Evolutionary conservation across 1,140 invertebrate genomes (phyloP).

Genomic region (Brachionus koreanus): DNA sequence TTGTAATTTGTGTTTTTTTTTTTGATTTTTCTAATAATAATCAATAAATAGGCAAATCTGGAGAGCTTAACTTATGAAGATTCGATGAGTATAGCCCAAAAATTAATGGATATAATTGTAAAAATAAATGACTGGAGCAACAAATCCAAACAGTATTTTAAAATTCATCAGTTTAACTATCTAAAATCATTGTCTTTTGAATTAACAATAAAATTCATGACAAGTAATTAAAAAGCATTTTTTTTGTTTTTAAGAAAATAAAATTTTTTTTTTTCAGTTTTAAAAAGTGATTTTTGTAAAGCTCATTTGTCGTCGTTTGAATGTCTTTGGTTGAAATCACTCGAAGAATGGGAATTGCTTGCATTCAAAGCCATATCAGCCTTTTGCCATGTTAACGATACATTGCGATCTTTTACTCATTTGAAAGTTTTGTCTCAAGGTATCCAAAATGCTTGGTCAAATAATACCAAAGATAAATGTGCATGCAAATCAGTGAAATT

Average conservation of each 20-base stretch:
- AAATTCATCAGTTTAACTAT: not conserved
- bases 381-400: not conserved
- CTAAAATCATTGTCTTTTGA: constrained; percentile 1
- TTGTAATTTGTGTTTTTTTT: not conserved
- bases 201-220: constrained; percentile 9
- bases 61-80: constrained; percentile 20
- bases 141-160: not conserved
- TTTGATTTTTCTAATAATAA: not conserved
- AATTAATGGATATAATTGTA: constrained; percentile 39
- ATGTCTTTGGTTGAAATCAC: not conserved
- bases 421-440: not conserved
- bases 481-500: not conserved
- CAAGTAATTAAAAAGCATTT: not conserved
- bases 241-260: not conserved
- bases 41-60: not conserved
- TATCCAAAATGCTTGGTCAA: not conserved
- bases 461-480: not conserved
- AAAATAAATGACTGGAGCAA: constrained; percentile 35
- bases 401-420: not conserved
- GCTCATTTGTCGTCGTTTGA: constrained; percentile 1
- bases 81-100: constrained; percentile 32
- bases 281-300: constrained; percentile 6
- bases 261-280: not conserved
- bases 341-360: not conserved
- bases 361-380: constrained; percentile 15